Evolutionary conservation across 2,797 vertebrate genomes (phyloP).

Genomic region (Kryptolebias ocellatus): DNA sequence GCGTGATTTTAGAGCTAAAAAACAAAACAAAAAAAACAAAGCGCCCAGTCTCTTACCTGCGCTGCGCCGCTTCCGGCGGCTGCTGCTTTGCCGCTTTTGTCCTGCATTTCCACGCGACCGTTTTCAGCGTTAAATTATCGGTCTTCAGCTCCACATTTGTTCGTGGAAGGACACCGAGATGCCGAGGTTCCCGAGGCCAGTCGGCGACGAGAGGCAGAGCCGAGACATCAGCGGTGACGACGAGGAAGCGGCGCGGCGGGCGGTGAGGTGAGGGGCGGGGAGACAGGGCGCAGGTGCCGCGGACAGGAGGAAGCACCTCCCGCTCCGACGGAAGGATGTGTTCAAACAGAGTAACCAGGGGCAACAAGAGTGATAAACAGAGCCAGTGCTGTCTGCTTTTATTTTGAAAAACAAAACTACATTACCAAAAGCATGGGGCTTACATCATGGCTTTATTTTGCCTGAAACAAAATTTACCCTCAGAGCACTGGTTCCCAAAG

Average conservation of each 20-base stretch:
- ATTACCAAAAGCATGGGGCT: too few relatives aligned
- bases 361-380: background rate
- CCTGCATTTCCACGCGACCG: constrained; percentile 70
- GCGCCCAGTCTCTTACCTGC: constrained; percentile 64
- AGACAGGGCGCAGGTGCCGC: constrained; percentile 51
- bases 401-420: background rate
- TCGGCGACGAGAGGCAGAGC: background rate
- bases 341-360: background rate
- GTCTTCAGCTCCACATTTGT: constrained; percentile 30
- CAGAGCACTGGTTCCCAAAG: too few relatives aligned
- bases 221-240: constrained; percentile 46
- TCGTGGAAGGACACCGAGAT: background rate
- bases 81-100: constrained; percentile 56
- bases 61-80: constrained; percentile 3
- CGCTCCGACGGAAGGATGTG: constrained; percentile 1
- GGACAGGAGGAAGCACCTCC: constrained; percentile 1
- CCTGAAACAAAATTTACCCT: too few relatives aligned
- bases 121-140: background rate
- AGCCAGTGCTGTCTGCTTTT: background rate
- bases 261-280: constrained; percentile 25
- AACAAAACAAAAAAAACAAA: background rate
- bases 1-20: background rate
- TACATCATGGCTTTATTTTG: too few relatives aligned
- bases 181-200: background rate
- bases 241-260: constrained; percentile 39